A percentile compares a stretch with the other conserved stretches of the same genome.
These are phyloP conservation scores for Apostichopus parvimensis DNA, from an alignment of 35 echinoderm and acorn worm species.

Conservation along the genomic window DNA sequence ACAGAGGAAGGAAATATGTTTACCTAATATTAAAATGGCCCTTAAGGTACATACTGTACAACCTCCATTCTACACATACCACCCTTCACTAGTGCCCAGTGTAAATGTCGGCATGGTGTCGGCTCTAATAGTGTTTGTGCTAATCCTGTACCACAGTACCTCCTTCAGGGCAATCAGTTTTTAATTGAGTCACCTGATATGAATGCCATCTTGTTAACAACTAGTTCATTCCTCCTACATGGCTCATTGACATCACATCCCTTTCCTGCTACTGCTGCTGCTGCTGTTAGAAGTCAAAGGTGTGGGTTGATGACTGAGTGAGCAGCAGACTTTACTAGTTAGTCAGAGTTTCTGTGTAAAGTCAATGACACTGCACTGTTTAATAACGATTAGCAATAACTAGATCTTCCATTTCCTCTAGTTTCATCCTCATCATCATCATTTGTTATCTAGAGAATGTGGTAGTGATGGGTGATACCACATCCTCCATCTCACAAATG, in stretches of 20 bases:
- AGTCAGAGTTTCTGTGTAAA: neutral
- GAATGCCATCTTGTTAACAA: conserved; percentile 3
- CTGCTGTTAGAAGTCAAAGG: neutral
- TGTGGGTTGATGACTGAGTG: conserved; percentile 49
- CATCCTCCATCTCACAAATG: conserved; percentile 32
- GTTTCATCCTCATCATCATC: neutral
- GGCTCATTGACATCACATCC: conserved; percentile 19
- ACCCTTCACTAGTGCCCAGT: no score
- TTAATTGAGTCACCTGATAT: conserved; percentile 47
- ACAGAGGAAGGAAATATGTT: no score
- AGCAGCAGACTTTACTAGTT: neutral
- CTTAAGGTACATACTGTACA: no score
- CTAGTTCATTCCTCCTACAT: conserved; percentile 20
- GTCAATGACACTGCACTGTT: neutral
- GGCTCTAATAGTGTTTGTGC: neutral
- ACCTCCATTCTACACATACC: no score
- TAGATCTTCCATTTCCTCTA: neutral
- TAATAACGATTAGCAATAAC: neutral
- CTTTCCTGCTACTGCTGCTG: neutral
- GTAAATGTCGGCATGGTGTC: no score
- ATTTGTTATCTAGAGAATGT: conserved; percentile 1
- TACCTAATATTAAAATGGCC: no score
- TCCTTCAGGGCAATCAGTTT: neutral
- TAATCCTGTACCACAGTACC: neutral
- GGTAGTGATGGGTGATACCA: conserved; percentile 35